A percentile compares a stretch with the other conserved stretches of the same genome.
phyloP scores from a whole-genome alignment of 2,888 invertebrate genomes.

The Sphecodes monilicornis region DNA sequence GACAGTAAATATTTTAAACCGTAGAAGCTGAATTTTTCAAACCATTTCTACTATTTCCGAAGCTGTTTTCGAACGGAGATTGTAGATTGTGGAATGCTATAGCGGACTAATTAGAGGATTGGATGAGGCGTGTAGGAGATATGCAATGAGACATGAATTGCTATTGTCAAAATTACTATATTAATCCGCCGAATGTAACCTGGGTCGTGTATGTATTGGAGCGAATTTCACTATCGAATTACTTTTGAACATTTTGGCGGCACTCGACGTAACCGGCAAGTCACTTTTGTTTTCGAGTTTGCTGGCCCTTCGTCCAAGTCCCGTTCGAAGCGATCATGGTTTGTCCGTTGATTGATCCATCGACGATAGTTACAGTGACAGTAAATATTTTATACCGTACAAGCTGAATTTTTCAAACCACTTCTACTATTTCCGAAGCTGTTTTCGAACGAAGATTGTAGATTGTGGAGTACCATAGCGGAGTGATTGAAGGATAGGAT shows the following conservation, averaged over 20 bases:
- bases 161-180: background rate
- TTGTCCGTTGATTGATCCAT: background rate
- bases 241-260: background rate
- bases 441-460: background rate
- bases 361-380: background rate
- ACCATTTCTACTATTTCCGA: background rate
- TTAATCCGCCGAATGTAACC: too few species aligned
- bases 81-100: background rate
- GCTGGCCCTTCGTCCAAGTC: background rate
- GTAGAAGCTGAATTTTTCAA: background rate
- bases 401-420: background rate
- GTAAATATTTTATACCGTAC: background rate
- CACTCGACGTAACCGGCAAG: constrained; percentile 17
- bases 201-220: too few species aligned
- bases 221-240: too few species aligned
- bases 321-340: background rate
- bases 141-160: background rate
- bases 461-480: background rate
- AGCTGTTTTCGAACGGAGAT: background rate
- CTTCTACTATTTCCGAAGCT: background rate
- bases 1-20: background rate
- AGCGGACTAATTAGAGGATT: background rate
- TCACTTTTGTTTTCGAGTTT: constrained; percentile 10
- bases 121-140: background rate
- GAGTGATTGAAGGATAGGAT: background rate